Evolutionary conservation across 2,888 invertebrate genomes (phyloP), one percentile per base, ranked within the genome.

Genomic region (Diarsia brunnea): DNA sequence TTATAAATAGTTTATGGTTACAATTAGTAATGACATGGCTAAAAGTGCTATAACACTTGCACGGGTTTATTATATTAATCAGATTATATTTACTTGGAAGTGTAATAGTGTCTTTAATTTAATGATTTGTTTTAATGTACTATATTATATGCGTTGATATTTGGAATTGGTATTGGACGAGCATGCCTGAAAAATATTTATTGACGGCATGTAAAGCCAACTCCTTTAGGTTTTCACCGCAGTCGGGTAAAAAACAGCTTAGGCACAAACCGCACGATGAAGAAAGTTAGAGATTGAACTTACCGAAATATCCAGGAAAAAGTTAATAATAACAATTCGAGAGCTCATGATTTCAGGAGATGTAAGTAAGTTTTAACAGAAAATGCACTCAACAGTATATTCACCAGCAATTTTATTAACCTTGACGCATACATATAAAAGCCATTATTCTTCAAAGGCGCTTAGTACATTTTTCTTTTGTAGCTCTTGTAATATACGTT

Each of bases 381-480:
- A 60, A 47, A 21, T 21, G 27, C 10, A 43, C 21, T 43, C 8
- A 8, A 12, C 8, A 19, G 7, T 63, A 31, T 8, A 47, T 47
- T 43, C 14, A 27, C 16, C 12, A 72, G 19, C 21, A 61, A 61
- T 12, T 12, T 64, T 43, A 55, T 49, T 69, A 76, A 58, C 64
- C 31, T 66, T 12, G 60, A 8, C n/a, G 45, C 27, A 58, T n/a
- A n/a, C n/a, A n/a, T n/a, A n/a, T 67, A 76, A 58, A 55, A 38
- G n/a, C 53, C 61, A 66, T 81, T 77, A 67, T 73, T 77, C 47
- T 69, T 58, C 21, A 12, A 53, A 53, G 58, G 73, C 69, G 65
- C 76, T 85, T 85, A 83, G 38, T 53, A 60, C 73, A 61, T 60
- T 82, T 38, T 75, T 73, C 84, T 49, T 82, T 65, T 61, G 55